Base-by-base conservation (phyloP, 2,888 invertebrate genomes). In the Lissonota sp. region DNA sequence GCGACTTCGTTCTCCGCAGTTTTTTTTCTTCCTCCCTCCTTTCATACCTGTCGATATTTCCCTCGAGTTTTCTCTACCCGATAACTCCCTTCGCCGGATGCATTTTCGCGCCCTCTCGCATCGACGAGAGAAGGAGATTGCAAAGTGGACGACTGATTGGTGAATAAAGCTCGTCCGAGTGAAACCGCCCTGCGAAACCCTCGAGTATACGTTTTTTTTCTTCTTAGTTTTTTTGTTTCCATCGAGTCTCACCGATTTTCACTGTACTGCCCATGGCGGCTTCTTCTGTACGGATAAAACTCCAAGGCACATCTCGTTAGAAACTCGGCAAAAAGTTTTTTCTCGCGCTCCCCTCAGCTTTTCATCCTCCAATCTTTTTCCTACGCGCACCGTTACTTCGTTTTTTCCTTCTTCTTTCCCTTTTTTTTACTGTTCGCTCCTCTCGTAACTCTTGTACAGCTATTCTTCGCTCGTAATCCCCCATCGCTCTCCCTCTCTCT, bases 241-340 rank as follows among this genome's bases (percentile, higher is more conserved):
- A 26, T 26, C 26, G 26, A 26, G 14, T 39, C 62, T 63, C 70
- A 63, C 60, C 75, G 60, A 69, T 67, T 73, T 60, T 57, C 49
- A 40, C 67, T 42, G 49, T 49, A 4, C 46, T 58, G 44, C 26
- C 39, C 58, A 44, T 42, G 46, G 58, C 57, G 62, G 37, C 53
- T n/a, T 73, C 26, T 37, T 57, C 72, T 55, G 49, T 58, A 66
- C 70, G 40, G 49, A 57, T 55, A 67, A 79, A 72, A 74, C 66
- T 74, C 60, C 12, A 10, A 37, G 55, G 77, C 80, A 84, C 87
- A 86, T 87, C 87, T 87, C 87, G 87, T 88, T 88, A 88, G 84
- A 88, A 87, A 87, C 84, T 88, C 85, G 83, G 84, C 73, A 87
- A 85, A 86, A 88, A 87, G 80, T 87, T 81, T 87, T 80, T 79